Percentiles rank a stretch among this genome's conserved stretches.
phyloP scores from a whole-genome alignment of 2,888 invertebrate species.

The Aspidiotus rigidus region DNA sequence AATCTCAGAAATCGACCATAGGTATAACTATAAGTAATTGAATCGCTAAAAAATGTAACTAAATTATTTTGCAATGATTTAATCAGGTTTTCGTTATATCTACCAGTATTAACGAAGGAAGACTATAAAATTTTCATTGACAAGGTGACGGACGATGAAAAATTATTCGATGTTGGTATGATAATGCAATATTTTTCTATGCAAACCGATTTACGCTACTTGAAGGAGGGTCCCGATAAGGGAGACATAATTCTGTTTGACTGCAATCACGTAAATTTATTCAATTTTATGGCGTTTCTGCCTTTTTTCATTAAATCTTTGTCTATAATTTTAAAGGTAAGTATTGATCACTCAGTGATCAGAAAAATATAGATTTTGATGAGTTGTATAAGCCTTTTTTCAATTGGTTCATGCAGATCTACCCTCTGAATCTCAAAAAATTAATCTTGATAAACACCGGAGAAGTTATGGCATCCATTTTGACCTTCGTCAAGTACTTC shows the following conservation, averaged over 20 bases:
- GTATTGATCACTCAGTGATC: background rate
- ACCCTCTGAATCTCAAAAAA: constrained; percentile 10
- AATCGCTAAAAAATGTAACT: no score
- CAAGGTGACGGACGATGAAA: constrained; percentile 20
- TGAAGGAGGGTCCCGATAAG: constrained; percentile 16
- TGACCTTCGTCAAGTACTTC: background rate
- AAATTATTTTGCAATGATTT: no score
- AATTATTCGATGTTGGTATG: constrained; percentile 19
- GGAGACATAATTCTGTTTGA: constrained; percentile 30
- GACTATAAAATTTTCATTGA: constrained; percentile 17
- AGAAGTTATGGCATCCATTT: background rate
- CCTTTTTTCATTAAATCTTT: constrained; percentile 27
- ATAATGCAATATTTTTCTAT: constrained; percentile 29
- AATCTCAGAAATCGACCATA: background rate
- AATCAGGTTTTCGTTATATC: constrained; percentile 19
- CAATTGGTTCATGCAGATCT: constrained; percentile 7
- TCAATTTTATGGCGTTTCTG: constrained; percentile 15
- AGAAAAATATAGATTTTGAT: background rate
- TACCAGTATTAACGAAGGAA: constrained; percentile 10
- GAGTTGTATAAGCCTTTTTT: background rate
- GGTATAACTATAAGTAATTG: background rate
- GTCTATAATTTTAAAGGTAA: constrained; percentile 11
- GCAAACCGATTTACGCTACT: constrained; percentile 21
- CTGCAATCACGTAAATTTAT: constrained; percentile 15
- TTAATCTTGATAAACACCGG: constrained; percentile 17